Conservation (phyloP, 2,888 invertebrate genomes). For the Lampropteryx suffumata region DNA sequence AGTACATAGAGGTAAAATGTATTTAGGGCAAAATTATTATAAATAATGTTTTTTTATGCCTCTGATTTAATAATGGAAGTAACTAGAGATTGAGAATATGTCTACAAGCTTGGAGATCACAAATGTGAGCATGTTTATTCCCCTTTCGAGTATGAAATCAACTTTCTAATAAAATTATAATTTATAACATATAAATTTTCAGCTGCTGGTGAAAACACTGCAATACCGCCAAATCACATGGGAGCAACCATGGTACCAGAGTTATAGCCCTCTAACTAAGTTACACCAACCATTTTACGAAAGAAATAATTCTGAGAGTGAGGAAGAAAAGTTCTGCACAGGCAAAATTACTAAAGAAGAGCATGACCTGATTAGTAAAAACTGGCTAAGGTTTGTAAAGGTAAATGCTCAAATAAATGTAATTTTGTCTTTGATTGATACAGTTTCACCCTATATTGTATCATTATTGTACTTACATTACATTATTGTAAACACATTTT, state of each 20-base stretch:
- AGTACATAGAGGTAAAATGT: conserved; percentile 58
- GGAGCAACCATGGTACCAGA: conserved; percentile 71
- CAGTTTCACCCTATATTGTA: too few species aligned
- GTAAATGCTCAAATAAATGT: conserved; percentile 36
- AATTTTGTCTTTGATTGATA: too few species aligned
- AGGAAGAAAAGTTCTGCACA: conserved; percentile 41
- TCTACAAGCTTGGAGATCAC: too few species aligned
- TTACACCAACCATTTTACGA: conserved; percentile 2
- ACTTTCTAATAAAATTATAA: too few species aligned
- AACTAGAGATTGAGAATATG: too few species aligned
- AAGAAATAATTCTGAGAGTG: conserved; percentile 6
- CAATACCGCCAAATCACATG: conserved; percentile 50
- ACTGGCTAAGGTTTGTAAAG: conserved; percentile 61
- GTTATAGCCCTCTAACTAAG: conserved; percentile 19
- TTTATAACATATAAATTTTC: conserved; percentile 31
- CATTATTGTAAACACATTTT: too few species aligned
- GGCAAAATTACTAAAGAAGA: conserved; percentile 58
- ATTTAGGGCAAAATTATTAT: too few species aligned
- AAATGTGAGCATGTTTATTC: too few species aligned
- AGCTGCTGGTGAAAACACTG: conserved; percentile 51
- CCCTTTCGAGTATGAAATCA: too few species aligned
- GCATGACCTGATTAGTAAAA: conserved; percentile 51
- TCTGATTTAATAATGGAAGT: too few species aligned
- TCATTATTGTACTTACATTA: too few species aligned
- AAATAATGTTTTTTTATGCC: too few species aligned